phyloP scores from a whole-genome alignment of 2,888 invertebrate species.

The Chrysolina americana region DNA sequence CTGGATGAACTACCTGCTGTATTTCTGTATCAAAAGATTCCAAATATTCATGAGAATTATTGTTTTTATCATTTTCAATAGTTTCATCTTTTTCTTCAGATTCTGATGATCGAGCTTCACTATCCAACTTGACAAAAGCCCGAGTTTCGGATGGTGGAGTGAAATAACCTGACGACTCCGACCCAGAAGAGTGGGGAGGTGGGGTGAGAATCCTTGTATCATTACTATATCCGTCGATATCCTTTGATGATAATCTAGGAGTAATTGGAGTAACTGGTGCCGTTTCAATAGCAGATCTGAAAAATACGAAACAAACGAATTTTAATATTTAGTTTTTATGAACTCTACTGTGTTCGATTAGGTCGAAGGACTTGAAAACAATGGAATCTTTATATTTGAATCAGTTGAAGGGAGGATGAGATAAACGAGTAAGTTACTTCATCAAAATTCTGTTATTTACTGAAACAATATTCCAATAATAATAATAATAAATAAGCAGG shows the following conservation, averaged over 20 bases:
- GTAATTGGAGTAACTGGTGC: conserved; percentile 44
- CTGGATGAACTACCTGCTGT: neutral
- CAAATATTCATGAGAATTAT: conserved; percentile 39
- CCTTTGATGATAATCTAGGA: conserved; percentile 48
- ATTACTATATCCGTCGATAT: conserved; percentile 29
- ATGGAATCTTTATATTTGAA: no score
- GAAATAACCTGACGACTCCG: conserved; percentile 68
- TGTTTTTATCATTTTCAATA: conserved; percentile 43
- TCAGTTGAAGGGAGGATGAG: no score
- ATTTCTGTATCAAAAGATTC: conserved; percentile 13
- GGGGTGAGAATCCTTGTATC: conserved; percentile 34
- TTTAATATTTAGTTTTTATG: neutral
- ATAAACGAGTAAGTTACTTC: no score
- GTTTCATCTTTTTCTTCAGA: conserved; percentile 42
- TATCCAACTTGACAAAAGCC: conserved; percentile 58
- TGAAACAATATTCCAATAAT: no score
- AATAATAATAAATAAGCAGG: no score
- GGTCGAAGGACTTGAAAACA: no score
- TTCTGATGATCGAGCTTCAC: conserved; percentile 47
- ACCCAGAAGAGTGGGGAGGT: conserved; percentile 63
- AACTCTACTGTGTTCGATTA: no score
- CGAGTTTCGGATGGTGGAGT: conserved; percentile 66
- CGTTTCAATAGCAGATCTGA: conserved; percentile 38
- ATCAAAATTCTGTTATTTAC: no score
- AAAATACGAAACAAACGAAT: neutral